Base-by-base conservation (phyloP, 1,140 invertebrate species). In the Planococcus citri region DNA sequence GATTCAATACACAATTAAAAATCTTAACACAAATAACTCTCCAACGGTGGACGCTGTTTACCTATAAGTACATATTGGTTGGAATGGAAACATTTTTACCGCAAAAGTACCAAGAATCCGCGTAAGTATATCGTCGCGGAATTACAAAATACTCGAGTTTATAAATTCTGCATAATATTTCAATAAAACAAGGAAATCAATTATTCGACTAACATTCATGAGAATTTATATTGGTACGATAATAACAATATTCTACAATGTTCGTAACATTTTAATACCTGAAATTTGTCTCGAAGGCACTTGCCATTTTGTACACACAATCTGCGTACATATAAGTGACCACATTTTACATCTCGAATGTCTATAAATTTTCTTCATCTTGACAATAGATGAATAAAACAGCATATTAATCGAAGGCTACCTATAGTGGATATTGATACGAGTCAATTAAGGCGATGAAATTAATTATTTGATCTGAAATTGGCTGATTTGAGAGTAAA, bases 101-200 rank as follows among this genome's bases (percentile, higher is more conserved):
- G 41, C 41, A 51, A 51, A 51, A 51, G 17, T 51, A n/a, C n/a
- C n/a, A n/a, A n/a, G n/a, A 51, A 51, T 51, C n/a, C n/a, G 41
- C n/a, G n/a, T n/a, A n/a, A n/a, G n/a, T n/a, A n/a, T 51, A 51
- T 51, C 41, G 6, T 51, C 17, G n/a, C n/a, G n/a, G 41, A 17
- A 20, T 51, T 51, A 20, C 41, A 51, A 51, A 51, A 51, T 20
- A 20, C n/a, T 51, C 41, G 41, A 51, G 41, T 51, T 51, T 51
- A 20, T 51, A 51, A 51, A 51, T 17, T 51, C 41, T 51, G 41
- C 41, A 51, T 51, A 51, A 51, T 51, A 51, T 51, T 51, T 51
- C 41, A 51, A 51, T 51, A 51, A 51, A 51, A 51, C 41, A 51
- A 51, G 41, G 41, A 51, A 51, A 51, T 51, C 41, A 51, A 51